These are phyloP conservation scores for Cheilinus undulatus DNA, from an alignment of 2,113 vertebrate genomes.

Conservation along the genomic window DNA sequence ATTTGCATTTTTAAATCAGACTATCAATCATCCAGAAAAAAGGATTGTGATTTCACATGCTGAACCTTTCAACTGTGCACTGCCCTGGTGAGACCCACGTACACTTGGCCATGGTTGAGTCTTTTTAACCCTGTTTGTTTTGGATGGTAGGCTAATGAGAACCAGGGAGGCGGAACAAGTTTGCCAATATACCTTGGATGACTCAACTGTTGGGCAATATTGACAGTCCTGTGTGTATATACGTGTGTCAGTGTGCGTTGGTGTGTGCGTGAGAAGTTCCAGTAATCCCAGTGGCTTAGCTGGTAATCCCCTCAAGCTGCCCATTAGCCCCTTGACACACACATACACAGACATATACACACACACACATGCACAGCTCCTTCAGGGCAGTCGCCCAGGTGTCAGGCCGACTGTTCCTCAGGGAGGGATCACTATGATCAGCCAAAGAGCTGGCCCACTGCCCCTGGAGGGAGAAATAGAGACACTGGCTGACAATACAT, in stretches of 20 bases:
- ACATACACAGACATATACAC: slow-evolving; percentile 10
- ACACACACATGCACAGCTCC: slow-evolving; percentile 17
- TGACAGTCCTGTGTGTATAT: slow-evolving; percentile 29
- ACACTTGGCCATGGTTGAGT: slow-evolving; percentile 24
- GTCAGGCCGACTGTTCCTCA: slow-evolving; percentile 59
- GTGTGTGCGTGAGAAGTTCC: slow-evolving; percentile 54
- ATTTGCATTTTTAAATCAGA: background rate
- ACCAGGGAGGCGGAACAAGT: slow-evolving; percentile 31
- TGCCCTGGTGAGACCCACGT: slow-evolving; percentile 15
- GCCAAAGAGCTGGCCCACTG: slow-evolving; percentile 57
- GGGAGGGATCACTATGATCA: slow-evolving; percentile 74
- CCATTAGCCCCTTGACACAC: slow-evolving; percentile 71
- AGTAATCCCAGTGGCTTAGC: slow-evolving; percentile 78
- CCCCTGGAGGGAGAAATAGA: slow-evolving; percentile 56
- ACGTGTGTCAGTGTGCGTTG: slow-evolving; percentile 26
- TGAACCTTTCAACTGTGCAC: slow-evolving; percentile 1
- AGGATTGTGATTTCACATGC: slow-evolving; percentile 5
- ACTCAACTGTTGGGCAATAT: slow-evolving; percentile 48
- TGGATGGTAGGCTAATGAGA: slow-evolving; percentile 47
- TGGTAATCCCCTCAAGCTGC: slow-evolving; percentile 75
- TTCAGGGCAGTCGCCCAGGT: slow-evolving; percentile 70
- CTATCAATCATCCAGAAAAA: background rate
- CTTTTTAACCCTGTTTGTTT: slow-evolving; percentile 54
- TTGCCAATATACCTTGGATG: slow-evolving; percentile 50
- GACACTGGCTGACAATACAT: slow-evolving; percentile 60